phyloP scores from a whole-genome alignment of 2,113 vertebrate species.

The Gymnogyps californianus region DNA sequence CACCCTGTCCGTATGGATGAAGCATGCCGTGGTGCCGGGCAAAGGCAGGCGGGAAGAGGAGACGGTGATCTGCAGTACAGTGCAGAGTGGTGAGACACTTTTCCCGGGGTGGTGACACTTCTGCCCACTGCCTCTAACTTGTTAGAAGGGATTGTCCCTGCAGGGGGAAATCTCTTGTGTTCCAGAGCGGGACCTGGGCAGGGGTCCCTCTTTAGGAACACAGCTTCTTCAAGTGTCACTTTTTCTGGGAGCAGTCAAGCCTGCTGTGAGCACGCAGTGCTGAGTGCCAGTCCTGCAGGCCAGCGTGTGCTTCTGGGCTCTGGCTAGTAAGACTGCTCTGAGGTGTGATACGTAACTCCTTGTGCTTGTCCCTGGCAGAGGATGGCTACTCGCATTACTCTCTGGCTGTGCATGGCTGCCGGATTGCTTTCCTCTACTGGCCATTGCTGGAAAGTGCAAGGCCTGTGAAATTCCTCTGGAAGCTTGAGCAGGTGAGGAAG shows the following conservation, averaged over 20 bases:
- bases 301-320: background rate
- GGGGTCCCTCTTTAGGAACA: background rate
- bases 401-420: slow-evolving; percentile 91
- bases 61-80: slow-evolving; percentile 90
- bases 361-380: slow-evolving; percentile 70
- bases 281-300: background rate
- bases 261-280: background rate
- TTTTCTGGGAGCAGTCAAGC: background rate
- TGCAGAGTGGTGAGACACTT: slow-evolving; percentile 85
- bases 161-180: background rate
- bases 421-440: slow-evolving; percentile 96
- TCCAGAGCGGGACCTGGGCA: background rate
- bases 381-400: slow-evolving; percentile 95
- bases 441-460: slow-evolving; percentile 88
- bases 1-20: slow-evolving; percentile 95
- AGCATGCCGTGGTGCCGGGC: slow-evolving; percentile 82
- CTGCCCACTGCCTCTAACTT: background rate
- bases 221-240: background rate
- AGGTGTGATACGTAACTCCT: background rate
- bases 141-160: background rate
- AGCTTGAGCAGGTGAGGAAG: slow-evolving; percentile 91
- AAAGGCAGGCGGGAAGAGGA: slow-evolving; percentile 90
- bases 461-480: slow-evolving; percentile 98
- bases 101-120: background rate
- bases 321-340: background rate